Evolutionary conservation across 2,888 invertebrate species (phyloP).

Genomic region (Epinotia bilunana): DNA sequence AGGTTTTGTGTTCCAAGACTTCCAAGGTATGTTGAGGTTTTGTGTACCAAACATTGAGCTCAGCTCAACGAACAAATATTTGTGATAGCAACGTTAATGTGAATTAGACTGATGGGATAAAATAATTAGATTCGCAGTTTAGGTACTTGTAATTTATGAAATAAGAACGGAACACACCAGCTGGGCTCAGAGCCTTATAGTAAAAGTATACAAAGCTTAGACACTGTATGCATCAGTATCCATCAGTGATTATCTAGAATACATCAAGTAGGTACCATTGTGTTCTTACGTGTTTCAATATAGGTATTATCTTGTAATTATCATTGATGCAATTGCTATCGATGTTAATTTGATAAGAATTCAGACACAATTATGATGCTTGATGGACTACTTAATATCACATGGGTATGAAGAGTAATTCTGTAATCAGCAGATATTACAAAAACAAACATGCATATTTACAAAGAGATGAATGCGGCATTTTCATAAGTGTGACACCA

Average conservation of each 20-base stretch:
- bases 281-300: neutral
- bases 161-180: neutral
- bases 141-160: no score
- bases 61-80: no score
- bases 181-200: neutral
- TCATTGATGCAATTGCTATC: constrained; percentile 9
- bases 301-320: no score
- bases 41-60: no score
- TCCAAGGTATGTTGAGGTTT: no score
- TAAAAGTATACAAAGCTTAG: no score
- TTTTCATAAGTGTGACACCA: constrained; percentile 1
- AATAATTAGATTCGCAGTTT: no score
- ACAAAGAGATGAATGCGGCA: neutral
- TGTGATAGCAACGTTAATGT: no score
- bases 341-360: constrained; percentile 10
- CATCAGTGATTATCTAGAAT: constrained; percentile 7
- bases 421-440: constrained; percentile 6
- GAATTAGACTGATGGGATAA: no score
- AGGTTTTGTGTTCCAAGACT: no score
- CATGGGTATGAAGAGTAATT: neutral
- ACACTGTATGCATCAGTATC: no score
- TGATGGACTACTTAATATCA: neutral
- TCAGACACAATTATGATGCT: neutral
- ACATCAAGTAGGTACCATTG: neutral
- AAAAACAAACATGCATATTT: constrained; percentile 12